A percentile compares a stretch with the other conserved stretches of the same genome.
Evolutionary conservation across 2,797 vertebrate species (phyloP).

Genomic region (Vultur gryphus): DNA sequence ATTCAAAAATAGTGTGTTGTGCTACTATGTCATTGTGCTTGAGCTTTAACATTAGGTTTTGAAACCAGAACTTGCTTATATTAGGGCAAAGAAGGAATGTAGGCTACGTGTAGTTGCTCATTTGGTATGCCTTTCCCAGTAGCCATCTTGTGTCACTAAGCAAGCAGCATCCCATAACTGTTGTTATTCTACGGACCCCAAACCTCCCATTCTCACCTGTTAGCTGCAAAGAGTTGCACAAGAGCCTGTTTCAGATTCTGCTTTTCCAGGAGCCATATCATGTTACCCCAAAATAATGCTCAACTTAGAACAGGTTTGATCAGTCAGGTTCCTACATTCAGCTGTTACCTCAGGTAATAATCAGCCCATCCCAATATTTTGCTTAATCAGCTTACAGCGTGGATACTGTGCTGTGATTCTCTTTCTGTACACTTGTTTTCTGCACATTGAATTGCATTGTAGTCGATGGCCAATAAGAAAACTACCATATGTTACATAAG

Average conservation of each 20-base stretch:
- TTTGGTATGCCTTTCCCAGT: background rate
- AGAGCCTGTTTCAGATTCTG: background rate
- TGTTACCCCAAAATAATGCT: background rate
- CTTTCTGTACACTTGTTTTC: background rate
- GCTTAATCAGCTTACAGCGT: background rate
- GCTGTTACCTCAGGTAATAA: background rate
- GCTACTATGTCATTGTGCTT: background rate
- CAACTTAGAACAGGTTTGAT: background rate
- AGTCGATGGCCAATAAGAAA: background rate
- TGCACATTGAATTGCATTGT: background rate
- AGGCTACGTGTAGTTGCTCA: background rate
- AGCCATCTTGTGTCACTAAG: background rate
- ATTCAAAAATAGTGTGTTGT: background rate
- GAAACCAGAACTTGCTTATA: background rate
- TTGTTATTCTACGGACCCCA: background rate
- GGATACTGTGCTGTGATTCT: background rate
- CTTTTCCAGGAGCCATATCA: background rate
- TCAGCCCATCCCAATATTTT: background rate
- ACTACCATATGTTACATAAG: background rate
- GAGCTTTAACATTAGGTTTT: background rate
- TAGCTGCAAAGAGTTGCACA: background rate
- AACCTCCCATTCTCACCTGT: background rate
- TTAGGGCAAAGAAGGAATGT: background rate
- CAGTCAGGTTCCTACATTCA: background rate
- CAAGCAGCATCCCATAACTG: background rate